Evolutionary conservation across 37 sponge, comb jelly and placozoan species (phyloP), one percentile per base, ranked within the genome.

Genomic region (Mnemiopsis leidyi): DNA sequence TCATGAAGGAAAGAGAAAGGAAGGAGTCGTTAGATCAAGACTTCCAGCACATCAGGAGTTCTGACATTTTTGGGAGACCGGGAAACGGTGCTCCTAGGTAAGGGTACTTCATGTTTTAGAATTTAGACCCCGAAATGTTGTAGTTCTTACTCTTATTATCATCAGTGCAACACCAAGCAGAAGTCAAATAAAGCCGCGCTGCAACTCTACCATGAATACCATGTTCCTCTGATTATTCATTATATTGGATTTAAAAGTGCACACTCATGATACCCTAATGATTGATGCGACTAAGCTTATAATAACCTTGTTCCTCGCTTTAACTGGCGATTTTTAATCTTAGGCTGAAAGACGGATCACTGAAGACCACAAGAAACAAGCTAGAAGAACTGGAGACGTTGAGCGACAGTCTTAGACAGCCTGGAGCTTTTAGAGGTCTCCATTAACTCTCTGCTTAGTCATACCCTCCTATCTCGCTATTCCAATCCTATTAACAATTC

Each of bases 21-120:
- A 71, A 25, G 20, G 3, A 71, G 30, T 71, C 30, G 21, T 5
- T 71, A 28, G 75, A 71, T 5, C 30, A 71, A 5, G 75, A 71
- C 25, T 71, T 23, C 20, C 25, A 71, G n/a, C 75, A 71, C 75
- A 71, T 71, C 25, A n/a, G 20, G 75, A 71, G 75, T 25, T 29
- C 30, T 71, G 90, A 85, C 24, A 36, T 23, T 28, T 85, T 85
- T 23, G 90, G 90, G 0, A 26, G 90, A 20, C 90, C 90, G 0
- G 90, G 90, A 3, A 85, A 85, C 29, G 90, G 90, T 40, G 90
- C 90, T 28, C 90, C 90, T 16, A 85, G 90, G 90, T 85, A 85
- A n/a, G n/a, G n/a, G n/a, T n/a, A n/a, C n/a, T n/a, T n/a, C n/a
- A n/a, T n/a, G n/a, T n/a, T n/a, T n/a, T n/a, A n/a, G n/a, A n/a